Evolutionary conservation across 2,888 invertebrate species (phyloP), one percentile per base, ranked within the genome.

Genomic region (Trissonchulus sp.): DNA sequence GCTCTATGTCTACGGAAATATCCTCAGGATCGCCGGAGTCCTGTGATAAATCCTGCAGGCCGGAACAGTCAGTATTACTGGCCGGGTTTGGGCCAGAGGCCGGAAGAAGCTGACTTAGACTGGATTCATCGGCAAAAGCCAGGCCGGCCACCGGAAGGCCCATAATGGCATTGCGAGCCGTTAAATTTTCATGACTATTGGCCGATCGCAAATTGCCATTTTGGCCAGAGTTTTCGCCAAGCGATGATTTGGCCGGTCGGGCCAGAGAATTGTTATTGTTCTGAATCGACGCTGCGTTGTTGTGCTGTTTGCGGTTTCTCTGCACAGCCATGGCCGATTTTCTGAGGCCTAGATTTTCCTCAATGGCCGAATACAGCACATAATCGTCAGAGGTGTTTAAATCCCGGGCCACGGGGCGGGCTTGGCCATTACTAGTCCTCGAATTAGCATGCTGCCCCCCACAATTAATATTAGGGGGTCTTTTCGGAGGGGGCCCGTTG

Each of bases 341-440:
- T 2, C 76, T 1, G 31, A 76, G 8, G n/a, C 30, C 8, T 8
- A 74, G 23, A 60, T 74, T 76, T 18, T 74, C 69, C 18, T 77
- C 60, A 2, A 73, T 1, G 8, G 72, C 75, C 38, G 63, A 2
- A 34, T 63, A 37, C 31, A 1, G 8, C n/a, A 76, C 73, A 48
- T 74, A 76, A 28, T 78, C 73, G 68, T 74, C 73, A 34, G 37
- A 48, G 35, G 72, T 74, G 71, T 74, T 75, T 73, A 63, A 68
- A 60, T 75, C n/a, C 1, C 36, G 8, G 23, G 75, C 75, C 2
- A 34, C 33, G n/a, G n/a, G n/a, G n/a, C n/a, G n/a, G n/a, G n/a
- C n/a, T n/a, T n/a, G n/a, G n/a, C n/a, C n/a, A n/a, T n/a, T n/a
- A n/a, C n/a, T n/a, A n/a, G n/a, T n/a, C n/a, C n/a, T n/a, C n/a